Evolutionary conservation across 2,113 vertebrate genomes (phyloP).

Genomic region (Myotis davidii): DNA sequence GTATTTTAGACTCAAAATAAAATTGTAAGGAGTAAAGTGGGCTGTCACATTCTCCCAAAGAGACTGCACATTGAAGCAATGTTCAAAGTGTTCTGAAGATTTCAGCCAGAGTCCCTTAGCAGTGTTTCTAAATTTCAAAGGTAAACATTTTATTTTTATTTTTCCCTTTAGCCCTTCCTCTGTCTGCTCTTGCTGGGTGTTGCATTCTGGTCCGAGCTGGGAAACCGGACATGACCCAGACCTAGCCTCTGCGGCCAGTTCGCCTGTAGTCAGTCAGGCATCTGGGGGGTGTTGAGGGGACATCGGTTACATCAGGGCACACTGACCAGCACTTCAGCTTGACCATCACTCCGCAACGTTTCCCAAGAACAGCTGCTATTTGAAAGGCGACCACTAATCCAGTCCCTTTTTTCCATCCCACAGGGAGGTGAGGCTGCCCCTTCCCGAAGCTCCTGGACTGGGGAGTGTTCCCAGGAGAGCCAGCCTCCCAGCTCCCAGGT

Average conservation of each 20-base stretch:
- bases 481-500: background rate
- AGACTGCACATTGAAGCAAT: background rate
- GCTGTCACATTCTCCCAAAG: background rate
- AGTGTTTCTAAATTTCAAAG: background rate
- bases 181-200: background rate
- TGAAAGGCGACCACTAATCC: constrained; percentile 29
- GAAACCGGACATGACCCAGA: background rate
- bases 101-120: background rate
- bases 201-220: background rate
- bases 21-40: background rate
- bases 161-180: too few species aligned
- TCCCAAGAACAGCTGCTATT: background rate
- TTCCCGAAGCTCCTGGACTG: background rate
- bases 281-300: background rate
- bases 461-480: background rate
- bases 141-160: background rate
- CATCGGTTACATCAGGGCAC: background rate
- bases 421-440: background rate
- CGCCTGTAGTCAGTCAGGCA: too few species aligned
- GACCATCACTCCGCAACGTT: background rate
- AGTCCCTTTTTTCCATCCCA: constrained; percentile 60
- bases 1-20: background rate
- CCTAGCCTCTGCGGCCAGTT: background rate
- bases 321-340: background rate
- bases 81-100: background rate